These are phyloP conservation scores for Goniozus legneri DNA, from an alignment of 1,140 invertebrate genomes.

Conservation along the genomic window DNA sequence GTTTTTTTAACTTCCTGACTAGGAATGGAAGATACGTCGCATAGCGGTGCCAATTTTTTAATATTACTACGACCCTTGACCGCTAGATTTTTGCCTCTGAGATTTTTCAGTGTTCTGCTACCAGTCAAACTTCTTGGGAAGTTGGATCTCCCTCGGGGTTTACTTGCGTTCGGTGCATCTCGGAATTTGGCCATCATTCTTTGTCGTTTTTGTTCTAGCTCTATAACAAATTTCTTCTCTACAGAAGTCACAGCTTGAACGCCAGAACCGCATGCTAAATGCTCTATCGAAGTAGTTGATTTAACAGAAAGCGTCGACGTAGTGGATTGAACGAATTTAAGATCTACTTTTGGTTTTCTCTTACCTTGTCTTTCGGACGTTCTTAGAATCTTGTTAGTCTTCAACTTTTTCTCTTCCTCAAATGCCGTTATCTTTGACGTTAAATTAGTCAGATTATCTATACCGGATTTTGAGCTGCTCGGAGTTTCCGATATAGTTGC, in stretches of 20 bases:
- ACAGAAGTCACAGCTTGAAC: not conserved
- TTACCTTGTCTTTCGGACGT: slow-evolving; percentile 19
- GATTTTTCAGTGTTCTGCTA: not conserved
- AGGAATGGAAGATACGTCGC: not conserved
- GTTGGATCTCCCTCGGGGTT: slow-evolving; percentile 1
- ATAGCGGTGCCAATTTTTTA: not conserved
- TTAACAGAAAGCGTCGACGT: slow-evolving; percentile 7
- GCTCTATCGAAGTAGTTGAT: slow-evolving; percentile 6
- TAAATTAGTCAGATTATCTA: slow-evolving; percentile 39
- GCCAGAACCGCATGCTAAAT: slow-evolving; percentile 11
- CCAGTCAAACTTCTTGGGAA: not conserved
- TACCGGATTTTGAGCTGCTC: slow-evolving; percentile 38
- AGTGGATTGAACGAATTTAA: slow-evolving; percentile 7
- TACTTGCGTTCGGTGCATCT: slow-evolving; percentile 12
- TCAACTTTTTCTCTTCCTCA: slow-evolving; percentile 9
- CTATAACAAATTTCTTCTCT: slow-evolving; percentile 11
- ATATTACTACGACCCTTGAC: not conserved
- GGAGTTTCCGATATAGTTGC: slow-evolving; percentile 45
- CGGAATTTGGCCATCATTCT: slow-evolving; percentile 35
- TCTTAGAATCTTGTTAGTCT: too few relatives aligned
- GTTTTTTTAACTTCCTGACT: not conserved
- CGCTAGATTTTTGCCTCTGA: not conserved
- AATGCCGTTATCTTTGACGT: slow-evolving; percentile 38
- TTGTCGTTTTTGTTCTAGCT: slow-evolving; percentile 34
- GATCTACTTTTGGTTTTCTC: too few relatives aligned